These are phyloP conservation scores for Carassius gibelio DNA, from an alignment of 2,113 vertebrate genomes.

Conservation along the genomic window DNA sequence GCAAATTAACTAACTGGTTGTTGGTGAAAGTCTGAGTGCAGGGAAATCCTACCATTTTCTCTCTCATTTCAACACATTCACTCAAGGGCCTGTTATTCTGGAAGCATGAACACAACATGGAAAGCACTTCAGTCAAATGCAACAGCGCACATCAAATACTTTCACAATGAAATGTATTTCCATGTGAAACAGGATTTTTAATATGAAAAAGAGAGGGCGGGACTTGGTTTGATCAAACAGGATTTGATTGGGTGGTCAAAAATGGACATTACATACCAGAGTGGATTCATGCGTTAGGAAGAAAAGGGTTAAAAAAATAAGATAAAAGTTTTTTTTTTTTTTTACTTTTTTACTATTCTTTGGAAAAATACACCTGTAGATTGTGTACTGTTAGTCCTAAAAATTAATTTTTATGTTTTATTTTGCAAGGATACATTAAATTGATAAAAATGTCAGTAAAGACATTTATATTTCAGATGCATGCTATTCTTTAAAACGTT, in stretches of 20 bases:
- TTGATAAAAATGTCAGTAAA: too few species aligned
- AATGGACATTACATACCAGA: background rate
- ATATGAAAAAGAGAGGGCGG: background rate
- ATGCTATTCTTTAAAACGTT: too few species aligned
- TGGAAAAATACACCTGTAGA: too few species aligned
- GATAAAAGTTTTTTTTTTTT: too few species aligned
- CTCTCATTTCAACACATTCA: slow-evolving; percentile 9
- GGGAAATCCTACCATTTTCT: slow-evolving; percentile 9
- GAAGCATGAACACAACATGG: slow-evolving; percentile 22
- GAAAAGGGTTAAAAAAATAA: too few species aligned
- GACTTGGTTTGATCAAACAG: background rate
- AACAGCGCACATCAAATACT: background rate
- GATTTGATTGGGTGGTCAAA: slow-evolving; percentile 19
- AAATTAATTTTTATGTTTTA: too few species aligned
- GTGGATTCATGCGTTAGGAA: background rate
- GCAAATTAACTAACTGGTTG: background rate
- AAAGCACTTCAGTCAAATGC: background rate
- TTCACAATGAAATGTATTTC: background rate
- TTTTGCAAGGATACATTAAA: too few species aligned
- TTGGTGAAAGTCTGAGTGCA: slow-evolving; percentile 23
- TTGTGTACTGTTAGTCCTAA: too few species aligned
- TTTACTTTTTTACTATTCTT: too few species aligned
- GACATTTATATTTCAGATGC: too few species aligned
- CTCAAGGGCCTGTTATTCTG: slow-evolving; percentile 45
- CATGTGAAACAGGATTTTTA: background rate